These are phyloP conservation scores for Troides aeacus DNA, from an alignment of 2,888 invertebrate species.

Conservation along the genomic window DNA sequence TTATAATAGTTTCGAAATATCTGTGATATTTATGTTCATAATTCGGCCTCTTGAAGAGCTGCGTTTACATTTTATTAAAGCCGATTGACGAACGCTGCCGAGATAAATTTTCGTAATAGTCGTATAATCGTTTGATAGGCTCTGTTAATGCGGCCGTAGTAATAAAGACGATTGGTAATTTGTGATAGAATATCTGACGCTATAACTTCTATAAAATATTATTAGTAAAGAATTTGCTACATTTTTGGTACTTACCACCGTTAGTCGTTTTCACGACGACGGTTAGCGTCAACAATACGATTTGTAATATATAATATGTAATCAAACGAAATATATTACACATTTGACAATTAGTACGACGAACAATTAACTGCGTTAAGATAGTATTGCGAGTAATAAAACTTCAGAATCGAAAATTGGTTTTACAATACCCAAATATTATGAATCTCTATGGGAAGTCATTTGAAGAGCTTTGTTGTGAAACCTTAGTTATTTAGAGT, in stretches of 20 bases:
- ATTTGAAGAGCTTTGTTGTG: neutral
- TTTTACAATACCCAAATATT: no score
- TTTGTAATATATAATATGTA: no score
- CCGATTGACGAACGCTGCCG: neutral
- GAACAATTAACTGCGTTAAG: no score
- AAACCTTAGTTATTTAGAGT: neutral
- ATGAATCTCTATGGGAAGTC: no score
- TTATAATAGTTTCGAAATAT: conserved; percentile 21
- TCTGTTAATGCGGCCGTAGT: neutral
- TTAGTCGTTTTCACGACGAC: neutral
- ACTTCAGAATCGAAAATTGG: no score
- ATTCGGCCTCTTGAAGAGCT: conserved; percentile 8
- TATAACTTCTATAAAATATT: neutral
- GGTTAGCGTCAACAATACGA: no score
- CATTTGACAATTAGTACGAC: no score
- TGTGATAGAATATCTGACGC: neutral
- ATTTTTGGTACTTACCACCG: neutral
- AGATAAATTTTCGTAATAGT: conserved; percentile 2
- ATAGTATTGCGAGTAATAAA: no score
- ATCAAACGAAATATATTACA: no score
- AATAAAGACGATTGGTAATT: neutral
- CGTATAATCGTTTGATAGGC: conserved; percentile 1
- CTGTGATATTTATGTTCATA: conserved; percentile 16
- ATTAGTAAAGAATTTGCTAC: neutral
- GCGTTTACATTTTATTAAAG: conserved; percentile 13